phyloP scores from a whole-genome alignment of 1,140 invertebrate genomes.

The Globodera rostochiensis region DNA sequence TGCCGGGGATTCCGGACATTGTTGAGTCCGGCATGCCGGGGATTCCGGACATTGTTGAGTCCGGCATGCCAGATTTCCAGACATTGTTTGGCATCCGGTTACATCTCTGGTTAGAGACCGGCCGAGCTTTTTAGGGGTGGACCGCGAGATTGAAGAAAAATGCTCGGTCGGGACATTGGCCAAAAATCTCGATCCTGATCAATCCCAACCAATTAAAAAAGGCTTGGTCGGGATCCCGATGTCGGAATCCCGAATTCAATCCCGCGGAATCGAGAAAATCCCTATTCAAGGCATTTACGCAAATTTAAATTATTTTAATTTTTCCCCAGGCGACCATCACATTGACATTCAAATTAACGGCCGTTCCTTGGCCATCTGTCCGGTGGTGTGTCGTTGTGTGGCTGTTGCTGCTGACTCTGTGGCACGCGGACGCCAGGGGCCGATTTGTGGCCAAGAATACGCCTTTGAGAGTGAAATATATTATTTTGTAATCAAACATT shows the following conservation, averaged over 20 bases:
- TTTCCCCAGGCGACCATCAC: slow-evolving; percentile 49
- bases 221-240: slow-evolving; percentile 38
- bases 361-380: slow-evolving; percentile 42
- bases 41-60: too few relatives aligned
- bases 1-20: too few relatives aligned
- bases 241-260: slow-evolving; percentile 32
- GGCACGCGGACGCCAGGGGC: slow-evolving; percentile 12
- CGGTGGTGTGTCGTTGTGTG: slow-evolving; percentile 41
- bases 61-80: too few relatives aligned
- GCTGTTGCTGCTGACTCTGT: neutral
- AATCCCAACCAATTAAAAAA: too few relatives aligned
- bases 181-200: too few relatives aligned
- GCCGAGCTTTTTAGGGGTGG: too few relatives aligned
- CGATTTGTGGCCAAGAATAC: slow-evolving; percentile 27
- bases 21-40: too few relatives aligned
- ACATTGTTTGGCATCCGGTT: too few relatives aligned
- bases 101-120: too few relatives aligned
- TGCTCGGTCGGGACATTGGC: too few relatives aligned
- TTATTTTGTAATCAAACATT: too few relatives aligned
- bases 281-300: neutral
- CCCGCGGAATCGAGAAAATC: neutral
- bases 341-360: slow-evolving; percentile 61
- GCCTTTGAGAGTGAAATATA: slow-evolving; percentile 32
- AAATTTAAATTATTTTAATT: neutral
- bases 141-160: too few relatives aligned